Evolutionary conservation across 1,140 invertebrate species (phyloP).

Genomic region (Cotesia typhae): DNA sequence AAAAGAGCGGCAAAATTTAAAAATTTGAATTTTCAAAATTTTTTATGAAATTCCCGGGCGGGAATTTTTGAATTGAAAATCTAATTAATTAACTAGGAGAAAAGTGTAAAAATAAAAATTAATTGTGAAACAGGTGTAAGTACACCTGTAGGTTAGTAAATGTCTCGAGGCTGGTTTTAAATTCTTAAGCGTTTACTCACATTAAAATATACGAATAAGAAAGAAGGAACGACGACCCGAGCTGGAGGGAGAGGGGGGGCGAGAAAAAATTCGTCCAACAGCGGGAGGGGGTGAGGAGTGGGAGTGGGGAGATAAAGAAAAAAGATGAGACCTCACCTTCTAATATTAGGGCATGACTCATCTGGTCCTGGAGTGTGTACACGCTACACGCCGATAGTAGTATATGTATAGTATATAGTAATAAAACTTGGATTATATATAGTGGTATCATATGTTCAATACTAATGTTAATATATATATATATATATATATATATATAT

Average conservation of each 20-base stretch:
- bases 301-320: conserved; percentile 28
- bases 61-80: too few species aligned
- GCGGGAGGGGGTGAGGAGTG: conserved; percentile 34
- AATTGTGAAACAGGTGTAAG: too few species aligned
- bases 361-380: conserved; percentile 33
- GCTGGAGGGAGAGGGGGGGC: conserved; percentile 7
- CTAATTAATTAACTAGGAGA: too few species aligned
- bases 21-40: too few species aligned
- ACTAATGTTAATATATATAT: too few species aligned
- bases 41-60: too few species aligned
- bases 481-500: too few species aligned
- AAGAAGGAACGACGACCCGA: conserved; percentile 25
- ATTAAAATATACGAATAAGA: conserved; percentile 33
- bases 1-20: too few species aligned
- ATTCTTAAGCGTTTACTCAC: conserved; percentile 58
- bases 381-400: conserved; percentile 7
- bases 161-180: conserved; percentile 43
- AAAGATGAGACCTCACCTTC: conserved; percentile 43
- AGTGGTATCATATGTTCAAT: background rate
- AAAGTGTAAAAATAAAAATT: too few species aligned
- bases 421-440: background rate
- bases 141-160: conserved; percentile 42
- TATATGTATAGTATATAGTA: background rate
- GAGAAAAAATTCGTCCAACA: conserved; percentile 31
- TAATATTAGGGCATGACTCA: conserved; percentile 52